phyloP scores from a whole-genome alignment of 1,140 invertebrate genomes.

The Andricus grossulariae region DNA sequence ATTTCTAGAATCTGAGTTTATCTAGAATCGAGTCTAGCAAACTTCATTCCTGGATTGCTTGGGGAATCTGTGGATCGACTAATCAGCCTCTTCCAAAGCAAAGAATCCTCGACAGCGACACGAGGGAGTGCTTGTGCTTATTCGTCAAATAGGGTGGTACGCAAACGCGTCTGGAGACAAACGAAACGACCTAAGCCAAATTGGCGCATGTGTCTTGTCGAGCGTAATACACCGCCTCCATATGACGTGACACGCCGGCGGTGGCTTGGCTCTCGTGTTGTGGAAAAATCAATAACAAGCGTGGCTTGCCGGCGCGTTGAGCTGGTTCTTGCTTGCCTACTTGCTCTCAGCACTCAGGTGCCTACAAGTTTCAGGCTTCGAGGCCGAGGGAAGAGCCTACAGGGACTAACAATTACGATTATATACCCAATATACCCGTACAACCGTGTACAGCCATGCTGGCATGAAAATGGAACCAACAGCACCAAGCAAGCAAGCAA shows the following conservation, averaged over 20 bases:
- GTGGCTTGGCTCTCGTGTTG: slow-evolving; percentile 62
- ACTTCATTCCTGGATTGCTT: background rate
- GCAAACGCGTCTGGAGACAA: slow-evolving; percentile 29
- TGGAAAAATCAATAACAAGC: slow-evolving; percentile 75
- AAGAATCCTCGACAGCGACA: slow-evolving; percentile 15
- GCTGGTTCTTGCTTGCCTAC: slow-evolving; percentile 65
- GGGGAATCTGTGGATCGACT: background rate
- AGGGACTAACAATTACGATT: background rate
- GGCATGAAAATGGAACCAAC: slow-evolving; percentile 5
- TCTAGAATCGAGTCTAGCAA: too few species aligned
- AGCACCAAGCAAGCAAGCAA: slow-evolving; percentile 21
- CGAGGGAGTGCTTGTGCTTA: slow-evolving; percentile 29
- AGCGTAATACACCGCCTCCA: slow-evolving; percentile 65
- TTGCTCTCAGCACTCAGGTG: slow-evolving; percentile 42
- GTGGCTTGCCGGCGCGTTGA: slow-evolving; percentile 69
- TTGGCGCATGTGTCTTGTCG: slow-evolving; percentile 50
- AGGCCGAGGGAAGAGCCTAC: background rate
- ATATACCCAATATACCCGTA: too few species aligned
- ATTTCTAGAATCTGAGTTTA: too few species aligned
- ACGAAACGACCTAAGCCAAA: slow-evolving; percentile 31
- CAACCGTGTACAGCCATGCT: background rate
- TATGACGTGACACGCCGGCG: slow-evolving; percentile 67
- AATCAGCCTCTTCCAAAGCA: slow-evolving; percentile 12
- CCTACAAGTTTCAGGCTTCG: slow-evolving; percentile 30
- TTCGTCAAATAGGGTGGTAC: slow-evolving; percentile 27